Base-by-base conservation (phyloP, 2,888 invertebrate genomes). In the Nasonovia ribisnigri region DNA sequence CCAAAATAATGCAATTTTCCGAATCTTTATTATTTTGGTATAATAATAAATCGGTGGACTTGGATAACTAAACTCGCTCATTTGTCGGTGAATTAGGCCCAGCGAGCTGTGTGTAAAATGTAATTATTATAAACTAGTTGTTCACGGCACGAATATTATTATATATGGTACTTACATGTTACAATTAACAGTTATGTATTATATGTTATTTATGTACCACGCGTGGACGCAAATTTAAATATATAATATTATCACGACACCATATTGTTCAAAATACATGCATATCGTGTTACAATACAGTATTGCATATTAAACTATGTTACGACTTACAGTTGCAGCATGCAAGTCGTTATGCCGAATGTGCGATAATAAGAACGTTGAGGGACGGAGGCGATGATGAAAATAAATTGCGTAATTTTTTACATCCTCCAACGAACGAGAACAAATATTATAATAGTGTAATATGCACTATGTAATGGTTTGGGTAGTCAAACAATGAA, bases 331-430 rank as follows among this genome's bases (percentile, higher is more conserved):
- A 36, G 1, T 36, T 77, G 77, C 77, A 36, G 36, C 20, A 77
- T 77, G 77, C 77, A 77, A 36, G 8, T 88, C 51, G 51, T 36
- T 54, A 36, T 88, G 46, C 46, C 11, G 57, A 11, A 43, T n/a
- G 84, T 11, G n/a, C 36, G 8, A 88, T 51, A 51, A 54, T 42
- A 67, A 90, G 77, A 91, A n/a, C 77, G 51, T 51, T 0, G 11
- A 84, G 48, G 36, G 77, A 67, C 67, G 24, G 13, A 46, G 24
- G 13, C 36, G 77, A 84, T n/a, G 42, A 84, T 51, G 29, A 91
- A 57, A 57, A 91, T 86, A 57, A 91, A 91, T 86, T 57, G 86
- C 43, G 43, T 91, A 86, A 91, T 91, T 91, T 91, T 86, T 57
- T 57, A 91, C 57, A 57, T 91, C 86, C 91, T 86, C 57, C 46